Evolutionary conservation across 2,797 vertebrate genomes (phyloP), one percentile per base, ranked within the genome.

Genomic region (Urosaurus nigricauda): DNA sequence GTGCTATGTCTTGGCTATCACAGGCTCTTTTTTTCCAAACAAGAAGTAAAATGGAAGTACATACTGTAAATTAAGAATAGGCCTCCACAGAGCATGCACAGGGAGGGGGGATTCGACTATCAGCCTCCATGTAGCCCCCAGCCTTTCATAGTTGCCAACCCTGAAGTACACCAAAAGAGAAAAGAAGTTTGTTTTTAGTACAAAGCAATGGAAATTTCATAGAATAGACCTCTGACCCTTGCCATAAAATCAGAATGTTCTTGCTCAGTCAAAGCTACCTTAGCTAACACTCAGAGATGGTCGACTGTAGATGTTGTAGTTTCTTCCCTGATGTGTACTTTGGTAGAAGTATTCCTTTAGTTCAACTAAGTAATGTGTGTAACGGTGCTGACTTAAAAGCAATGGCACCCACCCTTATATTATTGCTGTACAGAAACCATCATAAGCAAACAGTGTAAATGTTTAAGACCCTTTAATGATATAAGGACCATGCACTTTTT

Each of bases 401-500:
- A 2, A 0, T 0, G 1, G 85, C 91, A 0, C 91, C 92, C 26
- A 1, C 0, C 2, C 73, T 5, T 14, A 37, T 89, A 92, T 77
- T 91, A 65, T 80, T 91, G 89, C 93, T 51, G 40, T 60, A 11
- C 47, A 51, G 94, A 89, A 86, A 16, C 87, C 91, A 90, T 82
- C 92, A 85, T 56, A 70, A 37, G 93, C 35, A 26, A 58, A 19
- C 8, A 13, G 35, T 47, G n/a, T n/a, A 1, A 51, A 43, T 68
- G 93, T 84, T 60, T 32, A 0, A 16, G 88, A 74, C 83, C 94
- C 90, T 17, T 71, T 74, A 93, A 90, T 2, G 16, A 87, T 8
- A 83, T 5, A 85, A 4, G 35, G 90, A 7, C 92, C 92, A 92
- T 94, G 96, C 96, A 65, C 95, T 94, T 92, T 94, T 93, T 94